Conservation (phyloP, 2,113 vertebrate species). For the Mesoclemmys tuberculata region DNA sequence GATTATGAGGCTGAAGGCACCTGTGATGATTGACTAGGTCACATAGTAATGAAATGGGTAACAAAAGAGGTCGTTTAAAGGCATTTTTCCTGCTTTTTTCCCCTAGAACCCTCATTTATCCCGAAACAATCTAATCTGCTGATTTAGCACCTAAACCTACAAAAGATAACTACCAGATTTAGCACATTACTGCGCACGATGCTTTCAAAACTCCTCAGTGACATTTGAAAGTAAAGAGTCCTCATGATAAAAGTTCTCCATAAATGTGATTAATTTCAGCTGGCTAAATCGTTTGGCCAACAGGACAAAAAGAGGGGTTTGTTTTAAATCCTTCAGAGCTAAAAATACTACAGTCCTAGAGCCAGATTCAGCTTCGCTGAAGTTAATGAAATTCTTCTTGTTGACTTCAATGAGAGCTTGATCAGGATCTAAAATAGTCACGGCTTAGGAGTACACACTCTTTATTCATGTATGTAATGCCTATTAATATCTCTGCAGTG, state of each 20-base stretch:
- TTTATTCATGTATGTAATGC: background rate
- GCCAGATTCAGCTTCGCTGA: background rate
- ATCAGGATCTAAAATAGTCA: background rate
- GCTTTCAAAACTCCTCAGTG: background rate
- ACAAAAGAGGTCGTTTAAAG: background rate
- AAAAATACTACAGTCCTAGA: background rate
- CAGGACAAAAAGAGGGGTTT: background rate
- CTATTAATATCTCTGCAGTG: background rate
- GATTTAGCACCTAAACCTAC: background rate
- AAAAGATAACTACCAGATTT: constrained; percentile 22
- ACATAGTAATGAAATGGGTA: background rate
- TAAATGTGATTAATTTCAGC: background rate
- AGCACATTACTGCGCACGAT: background rate
- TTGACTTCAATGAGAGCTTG: accelerated
- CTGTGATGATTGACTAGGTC: background rate
- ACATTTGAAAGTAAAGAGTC: background rate
- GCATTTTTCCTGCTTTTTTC: background rate
- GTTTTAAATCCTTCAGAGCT: background rate
- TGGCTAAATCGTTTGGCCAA: background rate
- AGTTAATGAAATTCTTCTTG: background rate
- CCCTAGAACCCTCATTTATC: background rate
- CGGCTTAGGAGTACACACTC: background rate
- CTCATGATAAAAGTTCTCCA: background rate
- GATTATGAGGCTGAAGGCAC: constrained; percentile 3
- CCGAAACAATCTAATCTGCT: background rate